These are phyloP conservation scores for Colostygia pectinataria DNA, from an alignment of 2,888 invertebrate genomes.

Conservation along the genomic window DNA sequence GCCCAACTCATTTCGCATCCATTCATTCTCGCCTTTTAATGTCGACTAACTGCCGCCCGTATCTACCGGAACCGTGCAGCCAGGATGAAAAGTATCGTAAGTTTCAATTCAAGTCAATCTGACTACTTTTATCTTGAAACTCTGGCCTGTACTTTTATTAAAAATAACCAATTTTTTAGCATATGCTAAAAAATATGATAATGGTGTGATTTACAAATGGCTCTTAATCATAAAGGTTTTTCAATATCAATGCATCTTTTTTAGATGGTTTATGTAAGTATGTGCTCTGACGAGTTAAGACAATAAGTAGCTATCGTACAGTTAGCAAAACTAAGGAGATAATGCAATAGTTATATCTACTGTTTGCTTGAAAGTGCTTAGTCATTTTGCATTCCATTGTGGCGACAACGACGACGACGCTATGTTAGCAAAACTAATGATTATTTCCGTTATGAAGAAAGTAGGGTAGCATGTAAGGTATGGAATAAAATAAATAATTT, in stretches of 20 bases:
- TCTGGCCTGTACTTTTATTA: no score
- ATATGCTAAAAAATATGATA: no score
- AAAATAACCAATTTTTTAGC: no score
- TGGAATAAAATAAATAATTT: background rate
- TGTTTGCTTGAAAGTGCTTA: conserved; percentile 46
- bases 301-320: conserved; percentile 34
- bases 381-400: conserved; percentile 53
- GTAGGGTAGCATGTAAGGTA: background rate
- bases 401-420: conserved; percentile 30
- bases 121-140: no score
- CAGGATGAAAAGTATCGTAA: no score
- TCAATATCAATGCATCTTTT: conserved; percentile 7
- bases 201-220: no score
- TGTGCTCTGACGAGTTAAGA: conserved; percentile 22
- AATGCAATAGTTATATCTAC: conserved; percentile 49
- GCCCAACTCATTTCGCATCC: conserved; percentile 32
- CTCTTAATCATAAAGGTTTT: conserved; percentile 14
- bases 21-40: conserved; percentile 18
- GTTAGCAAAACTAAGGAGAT: conserved; percentile 54
- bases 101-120: no score
- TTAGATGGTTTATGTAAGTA: conserved; percentile 25
- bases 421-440: conserved; percentile 28
- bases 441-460: conserved; percentile 10
- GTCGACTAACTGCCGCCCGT: no score
- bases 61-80: no score